Percentiles rank a stretch among this genome's conserved stretches.
These are phyloP conservation scores for Syrrhaptes paradoxus DNA, from an alignment of 2,113 vertebrate species.

Conservation along the genomic window DNA sequence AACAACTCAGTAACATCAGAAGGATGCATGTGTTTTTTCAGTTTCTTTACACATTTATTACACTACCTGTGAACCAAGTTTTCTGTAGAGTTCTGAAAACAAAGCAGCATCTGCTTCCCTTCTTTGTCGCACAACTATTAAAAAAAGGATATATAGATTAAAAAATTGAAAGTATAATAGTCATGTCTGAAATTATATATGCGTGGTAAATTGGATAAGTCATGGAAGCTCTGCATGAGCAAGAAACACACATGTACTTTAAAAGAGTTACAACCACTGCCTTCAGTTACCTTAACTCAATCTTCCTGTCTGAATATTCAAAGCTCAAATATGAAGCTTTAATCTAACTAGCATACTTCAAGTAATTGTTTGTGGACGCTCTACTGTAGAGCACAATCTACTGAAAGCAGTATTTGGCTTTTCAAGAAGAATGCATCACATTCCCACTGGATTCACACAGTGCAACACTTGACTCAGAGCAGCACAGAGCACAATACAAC, in stretches of 20 bases:
- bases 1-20: background rate
- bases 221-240: background rate
- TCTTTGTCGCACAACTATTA: constrained; percentile 89
- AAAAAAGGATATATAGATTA: background rate
- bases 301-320: background rate
- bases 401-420: background rate
- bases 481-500: background rate
- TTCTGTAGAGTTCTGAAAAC: constrained; percentile 95
- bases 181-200: background rate
- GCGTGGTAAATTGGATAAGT: background rate
- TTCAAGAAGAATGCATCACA: background rate
- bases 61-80: constrained; percentile 92
- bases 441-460: background rate
- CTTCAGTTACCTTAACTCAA: background rate
- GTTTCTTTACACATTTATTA: background rate
- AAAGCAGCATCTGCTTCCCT: constrained; percentile 90
- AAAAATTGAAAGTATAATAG: background rate
- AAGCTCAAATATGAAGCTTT: background rate
- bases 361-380: background rate
- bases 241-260: background rate
- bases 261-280: background rate
- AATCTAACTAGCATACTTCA: background rate
- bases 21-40: background rate
- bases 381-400: background rate
- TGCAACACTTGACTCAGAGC: background rate